A percentile compares a stretch with the other conserved stretches of the same genome.
Evolutionary conservation across 2,797 vertebrate genomes (phyloP).

Genomic region (Potorous gilbertii): DNA sequence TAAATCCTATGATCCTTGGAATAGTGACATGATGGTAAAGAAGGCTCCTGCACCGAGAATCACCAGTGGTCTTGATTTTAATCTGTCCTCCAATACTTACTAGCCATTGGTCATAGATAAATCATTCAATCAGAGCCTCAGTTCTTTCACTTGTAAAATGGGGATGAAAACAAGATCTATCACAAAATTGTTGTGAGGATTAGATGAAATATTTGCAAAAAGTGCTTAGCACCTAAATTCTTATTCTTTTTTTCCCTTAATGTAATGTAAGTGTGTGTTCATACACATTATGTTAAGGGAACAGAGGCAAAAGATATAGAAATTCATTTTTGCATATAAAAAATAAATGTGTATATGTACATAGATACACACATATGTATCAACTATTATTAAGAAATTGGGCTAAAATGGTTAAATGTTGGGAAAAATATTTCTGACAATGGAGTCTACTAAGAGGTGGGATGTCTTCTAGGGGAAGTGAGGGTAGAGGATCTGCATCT

Average conservation of each 20-base stretch:
- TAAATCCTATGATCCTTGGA: background rate
- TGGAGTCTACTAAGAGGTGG: conserved; percentile 35
- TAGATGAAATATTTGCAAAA: background rate
- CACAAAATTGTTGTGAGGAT: background rate
- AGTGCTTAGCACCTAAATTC: background rate
- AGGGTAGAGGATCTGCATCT: background rate
- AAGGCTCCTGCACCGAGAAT: background rate
- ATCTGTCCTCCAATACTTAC: background rate
- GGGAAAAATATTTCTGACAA: conserved; percentile 37
- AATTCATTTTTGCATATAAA: background rate
- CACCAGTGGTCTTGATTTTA: background rate
- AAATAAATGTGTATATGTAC: too few species aligned
- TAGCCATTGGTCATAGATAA: background rate
- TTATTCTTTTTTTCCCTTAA: background rate
- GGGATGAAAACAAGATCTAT: background rate
- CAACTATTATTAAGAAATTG: conserved; percentile 17
- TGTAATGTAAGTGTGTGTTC: background rate
- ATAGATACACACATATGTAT: background rate
- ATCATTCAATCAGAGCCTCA: background rate
- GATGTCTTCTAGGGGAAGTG: conserved; percentile 1
- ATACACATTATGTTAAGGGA: background rate
- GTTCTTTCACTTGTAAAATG: background rate
- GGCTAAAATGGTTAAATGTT: conserved; percentile 20
- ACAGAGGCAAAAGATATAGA: background rate
- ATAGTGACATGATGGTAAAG: background rate